These are phyloP conservation scores for Lithodes maja DNA, from an alignment of 2,888 invertebrate genomes.

Conservation along the genomic window DNA sequence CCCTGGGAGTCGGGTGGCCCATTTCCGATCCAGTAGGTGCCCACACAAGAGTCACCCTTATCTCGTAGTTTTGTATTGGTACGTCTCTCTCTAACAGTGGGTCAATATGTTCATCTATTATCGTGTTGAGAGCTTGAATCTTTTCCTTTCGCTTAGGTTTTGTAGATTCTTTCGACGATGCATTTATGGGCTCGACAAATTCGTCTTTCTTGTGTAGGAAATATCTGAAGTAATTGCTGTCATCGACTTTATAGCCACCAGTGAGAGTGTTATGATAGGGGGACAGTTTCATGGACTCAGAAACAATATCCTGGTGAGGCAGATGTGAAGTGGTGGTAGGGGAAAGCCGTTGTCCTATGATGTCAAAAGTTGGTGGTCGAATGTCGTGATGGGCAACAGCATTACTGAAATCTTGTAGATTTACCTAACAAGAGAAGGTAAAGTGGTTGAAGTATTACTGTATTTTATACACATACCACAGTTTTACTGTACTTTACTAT, in stretches of 20 bases:
- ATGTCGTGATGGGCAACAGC: not conserved
- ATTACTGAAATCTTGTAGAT: not conserved
- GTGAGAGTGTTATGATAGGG: not conserved
- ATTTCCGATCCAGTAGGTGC: conserved; percentile 18
- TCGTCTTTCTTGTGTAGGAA: not conserved
- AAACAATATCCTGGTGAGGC: not conserved
- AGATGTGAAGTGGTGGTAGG: not conserved
- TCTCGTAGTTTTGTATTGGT: conserved; percentile 13
- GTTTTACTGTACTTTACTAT: too few relatives aligned
- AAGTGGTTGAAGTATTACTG: too few relatives aligned
- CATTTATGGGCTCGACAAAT: not conserved
- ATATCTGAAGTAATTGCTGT: not conserved
- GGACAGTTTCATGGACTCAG: not conserved
- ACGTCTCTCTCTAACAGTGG: not conserved
- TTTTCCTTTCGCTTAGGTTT: not conserved
- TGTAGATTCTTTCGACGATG: not conserved
- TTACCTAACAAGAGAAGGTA: not conserved
- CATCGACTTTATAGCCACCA: not conserved
- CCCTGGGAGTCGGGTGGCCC: not conserved
- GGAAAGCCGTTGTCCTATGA: conserved; percentile 20
- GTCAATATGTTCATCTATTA: not conserved
- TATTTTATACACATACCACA: too few relatives aligned
- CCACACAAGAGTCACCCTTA: conserved; percentile 51
- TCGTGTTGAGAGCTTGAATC: not conserved
- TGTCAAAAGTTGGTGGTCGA: conserved; percentile 33